Conservation (phyloP, 2,888 invertebrate genomes). For the Drosophila mayaguana region DNA sequence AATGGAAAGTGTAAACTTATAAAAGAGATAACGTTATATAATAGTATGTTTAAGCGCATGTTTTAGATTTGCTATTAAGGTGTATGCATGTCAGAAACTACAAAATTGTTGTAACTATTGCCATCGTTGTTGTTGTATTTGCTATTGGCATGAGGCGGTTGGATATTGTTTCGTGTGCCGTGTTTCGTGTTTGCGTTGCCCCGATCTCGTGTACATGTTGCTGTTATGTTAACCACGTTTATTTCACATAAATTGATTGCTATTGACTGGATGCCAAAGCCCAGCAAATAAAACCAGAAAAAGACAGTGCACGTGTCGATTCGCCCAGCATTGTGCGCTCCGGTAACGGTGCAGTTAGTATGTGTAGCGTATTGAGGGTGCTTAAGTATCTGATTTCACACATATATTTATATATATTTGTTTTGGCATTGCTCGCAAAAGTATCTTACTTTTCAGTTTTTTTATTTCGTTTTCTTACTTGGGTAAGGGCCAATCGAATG, state of each 20-base stretch:
- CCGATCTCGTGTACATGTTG: constrained; percentile 46
- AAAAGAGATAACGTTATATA: constrained; percentile 7
- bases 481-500: constrained; percentile 42
- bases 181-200: constrained; percentile 30
- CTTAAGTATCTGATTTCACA: constrained; percentile 21
- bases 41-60: constrained; percentile 12
- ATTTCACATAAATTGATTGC: constrained; percentile 68
- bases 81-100: constrained; percentile 26
- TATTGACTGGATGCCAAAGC: constrained; percentile 56
- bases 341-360: constrained; percentile 40
- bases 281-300: not conserved
- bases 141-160: constrained; percentile 20
- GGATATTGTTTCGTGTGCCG: constrained; percentile 35
- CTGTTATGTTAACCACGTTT: constrained; percentile 60
- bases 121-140: constrained; percentile 10
- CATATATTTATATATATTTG: not conserved
- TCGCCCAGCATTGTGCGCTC: constrained; percentile 43
- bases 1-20: constrained; percentile 6
- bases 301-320: constrained; percentile 53
- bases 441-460: constrained; percentile 8
- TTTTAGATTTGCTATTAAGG: not conserved
- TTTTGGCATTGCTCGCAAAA: constrained; percentile 16
- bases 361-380: constrained; percentile 29
- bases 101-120: constrained; percentile 12
- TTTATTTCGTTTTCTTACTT: constrained; percentile 3